phyloP scores from a whole-genome alignment of 2,797 vertebrate genomes.

The Synanceia verrucosa region DNA sequence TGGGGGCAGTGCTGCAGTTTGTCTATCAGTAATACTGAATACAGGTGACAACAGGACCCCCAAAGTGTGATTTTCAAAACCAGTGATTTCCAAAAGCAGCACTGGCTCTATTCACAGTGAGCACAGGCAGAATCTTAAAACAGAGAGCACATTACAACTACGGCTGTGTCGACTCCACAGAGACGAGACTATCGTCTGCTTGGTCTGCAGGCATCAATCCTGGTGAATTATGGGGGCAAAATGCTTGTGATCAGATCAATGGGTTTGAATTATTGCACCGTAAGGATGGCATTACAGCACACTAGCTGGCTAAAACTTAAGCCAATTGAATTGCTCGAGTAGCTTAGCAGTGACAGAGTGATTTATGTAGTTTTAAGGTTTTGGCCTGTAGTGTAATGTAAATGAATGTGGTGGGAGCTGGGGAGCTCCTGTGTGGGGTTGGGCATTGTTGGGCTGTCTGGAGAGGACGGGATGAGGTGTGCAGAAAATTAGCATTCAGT shows the following conservation, averaged over 20 bases:
- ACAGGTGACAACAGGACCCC: constrained; percentile 19
- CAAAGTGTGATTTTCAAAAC: constrained; percentile 33
- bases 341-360: constrained; percentile 66
- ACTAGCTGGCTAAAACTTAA: constrained; percentile 63
- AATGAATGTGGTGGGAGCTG: constrained; percentile 57
- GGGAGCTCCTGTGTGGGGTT: constrained; percentile 54
- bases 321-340: constrained; percentile 64
- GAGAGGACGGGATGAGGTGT: constrained; percentile 50
- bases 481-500: constrained; percentile 52
- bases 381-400: constrained; percentile 65
- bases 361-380: constrained; percentile 70
- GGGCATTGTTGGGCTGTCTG: constrained; percentile 57
- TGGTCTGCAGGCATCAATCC: constrained; percentile 31
- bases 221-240: constrained; percentile 49
- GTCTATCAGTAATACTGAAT: constrained; percentile 22
- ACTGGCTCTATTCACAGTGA: constrained; percentile 14
- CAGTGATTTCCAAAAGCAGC: constrained; percentile 45
- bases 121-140: constrained; percentile 35
- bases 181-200: constrained; percentile 43
- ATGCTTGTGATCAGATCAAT: constrained; percentile 73
- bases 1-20: constrained; percentile 24
- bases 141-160: constrained; percentile 24
- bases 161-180: constrained; percentile 30
- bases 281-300: constrained; percentile 55
- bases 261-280: constrained; percentile 65